Evolutionary conservation across 1,140 invertebrate genomes (phyloP).

Genomic region (Platyscapa corneri): DNA sequence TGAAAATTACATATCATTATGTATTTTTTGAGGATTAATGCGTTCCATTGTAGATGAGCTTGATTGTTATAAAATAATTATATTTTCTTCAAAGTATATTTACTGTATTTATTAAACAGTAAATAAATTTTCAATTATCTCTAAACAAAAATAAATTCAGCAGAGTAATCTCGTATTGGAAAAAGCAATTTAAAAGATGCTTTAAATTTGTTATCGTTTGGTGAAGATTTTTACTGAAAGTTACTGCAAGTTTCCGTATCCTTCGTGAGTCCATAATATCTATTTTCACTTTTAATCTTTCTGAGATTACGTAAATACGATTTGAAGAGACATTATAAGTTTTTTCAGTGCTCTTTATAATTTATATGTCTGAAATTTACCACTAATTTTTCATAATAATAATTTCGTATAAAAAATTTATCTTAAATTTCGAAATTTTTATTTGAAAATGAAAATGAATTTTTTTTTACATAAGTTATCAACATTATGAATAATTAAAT

Average conservation of each 20-base stretch:
- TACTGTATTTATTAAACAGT: neutral
- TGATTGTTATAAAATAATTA: too few species aligned
- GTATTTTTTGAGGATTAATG: too few species aligned
- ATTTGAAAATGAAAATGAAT: too few species aligned
- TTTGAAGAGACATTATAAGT: neutral
- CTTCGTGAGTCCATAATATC: neutral
- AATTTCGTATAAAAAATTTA: neutral
- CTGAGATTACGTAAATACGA: neutral
- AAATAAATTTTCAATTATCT: neutral
- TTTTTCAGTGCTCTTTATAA: neutral
- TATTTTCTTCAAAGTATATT: neutral
- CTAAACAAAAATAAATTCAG: neutral
- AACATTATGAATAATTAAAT: too few species aligned
- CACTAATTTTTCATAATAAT: neutral
- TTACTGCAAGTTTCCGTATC: neutral
- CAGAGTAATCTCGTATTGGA: neutral
- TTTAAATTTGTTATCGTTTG: conserved; percentile 1
- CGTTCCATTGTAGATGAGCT: too few species aligned
- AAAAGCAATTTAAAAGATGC: conserved; percentile 1
- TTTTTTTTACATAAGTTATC: too few species aligned
- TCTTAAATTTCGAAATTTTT: too few species aligned
- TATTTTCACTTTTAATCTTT: neutral
- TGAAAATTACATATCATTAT: too few species aligned
- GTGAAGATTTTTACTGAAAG: conserved; percentile 9
- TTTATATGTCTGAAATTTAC: neutral